Base-by-base conservation (phyloP, 2,113 vertebrate genomes). In the Microtus pennsylvanicus region DNA sequence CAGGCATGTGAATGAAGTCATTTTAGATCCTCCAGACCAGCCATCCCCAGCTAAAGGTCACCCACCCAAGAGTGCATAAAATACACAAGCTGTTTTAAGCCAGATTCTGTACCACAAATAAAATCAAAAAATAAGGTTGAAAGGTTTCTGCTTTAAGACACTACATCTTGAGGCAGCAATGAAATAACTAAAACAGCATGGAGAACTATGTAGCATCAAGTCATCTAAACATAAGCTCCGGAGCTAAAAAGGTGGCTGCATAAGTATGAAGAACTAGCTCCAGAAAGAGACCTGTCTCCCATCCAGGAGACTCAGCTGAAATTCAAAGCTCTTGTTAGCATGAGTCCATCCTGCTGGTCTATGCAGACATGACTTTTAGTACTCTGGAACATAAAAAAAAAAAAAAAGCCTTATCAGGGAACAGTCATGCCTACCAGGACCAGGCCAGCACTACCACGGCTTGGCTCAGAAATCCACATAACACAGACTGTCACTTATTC, bases 171-270 rank as follows among this genome's bases (percentile, higher is more conserved):
- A 93, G 45, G 42, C 86, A 7, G 14, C 38, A 83, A 89, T 55
- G 69, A 74, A 55, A 78, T 58, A 93, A 91, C 45, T 81, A 67
- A 93, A 93, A 93, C 42, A 92, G 76, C 19, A 14, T 61, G 26
- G 2, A 86, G 89, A 93, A 74, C 91, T 95, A 38, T n/a, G 3
- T 77, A 75, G 38, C 26, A 95, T 14, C 21, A 58, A 45, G 61
- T 76, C 28, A 87, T 70, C 74, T 88, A 30, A 85, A 95, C 95
- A 86, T 82, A 28, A 95, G 42, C 26, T 95, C 45, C 42, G 24
- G 38, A 81, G 38, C 82, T 42, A 30, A 85, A 38, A 85, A 63
- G 58, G 45, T 28, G 28, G 38, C 24, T 83, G 12, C 3, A 38
- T 13, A 85, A 65, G 38, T 45, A 30, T 28, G 38, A 63, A 10